Base-by-base conservation (phyloP, 1,140 invertebrate species). In the Neodiprion virginianus region DNA sequence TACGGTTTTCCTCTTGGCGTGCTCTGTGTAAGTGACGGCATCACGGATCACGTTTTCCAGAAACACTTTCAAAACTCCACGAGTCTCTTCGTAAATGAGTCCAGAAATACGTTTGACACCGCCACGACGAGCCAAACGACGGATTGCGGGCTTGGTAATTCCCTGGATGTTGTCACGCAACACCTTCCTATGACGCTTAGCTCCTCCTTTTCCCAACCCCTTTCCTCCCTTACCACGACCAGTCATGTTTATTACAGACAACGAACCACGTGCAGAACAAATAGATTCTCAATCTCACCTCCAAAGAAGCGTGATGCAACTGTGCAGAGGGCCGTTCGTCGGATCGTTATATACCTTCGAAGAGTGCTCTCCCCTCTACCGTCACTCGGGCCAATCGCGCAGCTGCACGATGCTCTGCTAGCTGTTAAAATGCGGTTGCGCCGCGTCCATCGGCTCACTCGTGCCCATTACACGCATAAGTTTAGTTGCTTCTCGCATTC, bases 11-110 rank as follows among this genome's bases (percentile, higher is more conserved):
- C 94, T 88, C 88, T 95, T 95, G 77, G 94, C 93, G 85, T 95
- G 93, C 84, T 94, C 94, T 12, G 93, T 94, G 88, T 95, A 96
- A n/a, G 94, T 95, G 71, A 96, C 93, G 10, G 94, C 93, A 86
- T 95, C 95, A 73, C 94, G 90, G 81, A 96, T 96, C 0, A 96
- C 93, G 82, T 95, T 95, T 85, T 95, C 94, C 72, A 96, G 86
- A 85, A 96, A 96, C 0, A 95, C 28, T 85, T 95, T 95, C n/a
- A 95, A 84, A 0, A 94, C 93, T 79, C 87, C 86, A 70, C 89
- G 81, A 66, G 88, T 89, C 76, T 90, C 87, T 79, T 91, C 91
- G 81, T 93, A 93, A 80, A 92, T 92, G 8, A 92, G 79, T 10
- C 89, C 89, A 71, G 89, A 90, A 76, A 93, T 91, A 81, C 91